These are phyloP conservation scores for Onthophagus taurus DNA, from an alignment of 1,140 invertebrate genomes.

Conservation along the genomic window DNA sequence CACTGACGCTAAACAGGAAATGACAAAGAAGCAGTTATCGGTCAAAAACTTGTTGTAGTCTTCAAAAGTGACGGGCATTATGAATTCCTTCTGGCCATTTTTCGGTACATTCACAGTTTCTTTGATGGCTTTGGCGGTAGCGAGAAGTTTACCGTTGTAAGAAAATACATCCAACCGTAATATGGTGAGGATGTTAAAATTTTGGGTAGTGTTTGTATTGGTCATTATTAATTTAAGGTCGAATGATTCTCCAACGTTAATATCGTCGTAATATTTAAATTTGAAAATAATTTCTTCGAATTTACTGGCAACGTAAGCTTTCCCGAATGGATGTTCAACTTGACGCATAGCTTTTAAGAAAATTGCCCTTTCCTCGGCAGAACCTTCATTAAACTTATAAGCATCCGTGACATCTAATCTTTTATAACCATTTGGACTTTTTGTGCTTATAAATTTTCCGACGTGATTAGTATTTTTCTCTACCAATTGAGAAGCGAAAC, in stretches of 20 bases:
- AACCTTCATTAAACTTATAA: conserved; percentile 83
- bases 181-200: conserved; percentile 59
- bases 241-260: conserved; percentile 77
- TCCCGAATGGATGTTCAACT: conserved; percentile 68
- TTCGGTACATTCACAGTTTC: conserved; percentile 55
- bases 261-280: conserved; percentile 73
- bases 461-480: conserved; percentile 57
- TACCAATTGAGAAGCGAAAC: too few relatives aligned
- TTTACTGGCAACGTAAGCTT: conserved; percentile 81
- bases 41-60: conserved; percentile 70
- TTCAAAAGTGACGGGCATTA: conserved; percentile 62
- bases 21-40: conserved; percentile 75
- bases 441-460: conserved; percentile 80
- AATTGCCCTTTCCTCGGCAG: conserved; percentile 62
- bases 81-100: conserved; percentile 52
- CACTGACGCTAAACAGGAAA: conserved; percentile 72
- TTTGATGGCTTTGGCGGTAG: conserved; percentile 61
- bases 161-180: conserved; percentile 68
- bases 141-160: conserved; percentile 66
- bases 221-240: conserved; percentile 55
- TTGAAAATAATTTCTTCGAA: conserved; percentile 82
- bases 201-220: conserved; percentile 55
- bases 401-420: conserved; percentile 73
- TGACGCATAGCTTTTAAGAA: conserved; percentile 76
- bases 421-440: conserved; percentile 68